Evolutionary conservation across 1,140 invertebrate species (phyloP).

Genomic region (Manduca sexta): DNA sequence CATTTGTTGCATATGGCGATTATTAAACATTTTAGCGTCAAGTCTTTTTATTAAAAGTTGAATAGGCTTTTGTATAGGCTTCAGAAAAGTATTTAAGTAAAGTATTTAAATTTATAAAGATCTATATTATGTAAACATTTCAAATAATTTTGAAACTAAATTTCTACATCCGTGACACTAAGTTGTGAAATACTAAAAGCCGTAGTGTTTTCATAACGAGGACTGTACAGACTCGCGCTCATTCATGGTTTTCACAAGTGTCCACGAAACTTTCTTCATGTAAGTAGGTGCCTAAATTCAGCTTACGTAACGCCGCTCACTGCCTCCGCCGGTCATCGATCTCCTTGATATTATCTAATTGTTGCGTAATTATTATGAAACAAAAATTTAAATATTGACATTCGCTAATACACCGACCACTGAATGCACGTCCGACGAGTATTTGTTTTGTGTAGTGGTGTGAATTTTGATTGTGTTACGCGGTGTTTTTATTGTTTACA

Average conservation of each 20-base stretch:
- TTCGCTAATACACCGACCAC: slow-evolving; percentile 14
- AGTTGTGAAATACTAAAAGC: no score
- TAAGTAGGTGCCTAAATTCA: slow-evolving; percentile 22
- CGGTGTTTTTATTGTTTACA: slow-evolving; percentile 2
- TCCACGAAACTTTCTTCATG: slow-evolving; percentile 29
- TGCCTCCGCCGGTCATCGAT: slow-evolving; percentile 27
- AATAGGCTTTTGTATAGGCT: no score
- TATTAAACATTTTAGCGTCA: no score
- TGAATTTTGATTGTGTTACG: slow-evolving; percentile 9
- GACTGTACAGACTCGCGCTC: background rate
- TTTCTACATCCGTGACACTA: no score
- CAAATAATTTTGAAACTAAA: no score
- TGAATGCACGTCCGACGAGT: slow-evolving; percentile 7
- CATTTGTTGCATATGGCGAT: no score
- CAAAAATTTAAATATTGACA: slow-evolving; percentile 34
- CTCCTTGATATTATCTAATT: slow-evolving; percentile 51
- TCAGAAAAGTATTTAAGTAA: no score
- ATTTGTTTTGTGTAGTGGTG: slow-evolving; percentile 10
- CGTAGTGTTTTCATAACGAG: no score
- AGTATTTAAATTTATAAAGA: no score
- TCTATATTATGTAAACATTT: no score
- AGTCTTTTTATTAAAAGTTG: no score
- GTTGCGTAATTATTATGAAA: slow-evolving; percentile 51
- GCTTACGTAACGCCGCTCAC: slow-evolving; percentile 40
- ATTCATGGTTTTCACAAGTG: slow-evolving; percentile 1